A percentile compares a stretch with the other conserved stretches of the same genome.
These are phyloP conservation scores for Chaetorhynchus papuensis DNA, from an alignment of 2,113 vertebrate genomes.

Conservation along the genomic window DNA sequence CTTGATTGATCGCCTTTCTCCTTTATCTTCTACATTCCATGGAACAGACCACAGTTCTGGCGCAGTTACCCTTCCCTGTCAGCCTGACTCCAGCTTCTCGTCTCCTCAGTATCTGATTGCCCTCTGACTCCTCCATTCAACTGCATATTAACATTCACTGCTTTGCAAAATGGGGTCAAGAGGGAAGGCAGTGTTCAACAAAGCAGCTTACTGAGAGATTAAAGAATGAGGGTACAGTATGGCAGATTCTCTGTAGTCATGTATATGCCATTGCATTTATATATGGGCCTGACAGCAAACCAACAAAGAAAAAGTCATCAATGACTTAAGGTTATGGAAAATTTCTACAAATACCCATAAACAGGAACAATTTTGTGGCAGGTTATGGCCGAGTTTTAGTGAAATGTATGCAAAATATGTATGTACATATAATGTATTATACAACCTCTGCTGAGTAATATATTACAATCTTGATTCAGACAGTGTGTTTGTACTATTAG, in stretches of 20 bases:
- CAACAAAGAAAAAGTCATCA: not conserved
- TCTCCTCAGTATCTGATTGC: not conserved
- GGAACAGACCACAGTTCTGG: not conserved
- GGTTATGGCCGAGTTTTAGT: not conserved
- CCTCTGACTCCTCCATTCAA: not conserved
- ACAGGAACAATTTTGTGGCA: not conserved
- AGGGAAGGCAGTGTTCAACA: not conserved
- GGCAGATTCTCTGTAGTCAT: not conserved
- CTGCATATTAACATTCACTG: not conserved
- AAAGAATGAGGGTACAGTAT: not conserved
- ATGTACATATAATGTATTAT: not conserved
- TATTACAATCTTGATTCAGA: not conserved
- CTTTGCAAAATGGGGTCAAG: not conserved
- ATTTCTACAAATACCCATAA: not conserved
- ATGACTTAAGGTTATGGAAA: not conserved
- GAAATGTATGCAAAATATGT: not conserved
- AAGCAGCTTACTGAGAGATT: not conserved
- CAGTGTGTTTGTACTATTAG: not conserved
- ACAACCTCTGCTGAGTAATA: not conserved
- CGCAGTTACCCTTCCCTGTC: not conserved
- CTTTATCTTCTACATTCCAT: not conserved
- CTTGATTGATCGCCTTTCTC: not conserved
- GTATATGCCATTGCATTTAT: not conserved
- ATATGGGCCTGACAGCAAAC: accelerated
- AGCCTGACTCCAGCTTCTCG: not conserved